phyloP scores from a whole-genome alignment of 2,113 vertebrate species.

The Plecturocebus donacophilus region DNA sequence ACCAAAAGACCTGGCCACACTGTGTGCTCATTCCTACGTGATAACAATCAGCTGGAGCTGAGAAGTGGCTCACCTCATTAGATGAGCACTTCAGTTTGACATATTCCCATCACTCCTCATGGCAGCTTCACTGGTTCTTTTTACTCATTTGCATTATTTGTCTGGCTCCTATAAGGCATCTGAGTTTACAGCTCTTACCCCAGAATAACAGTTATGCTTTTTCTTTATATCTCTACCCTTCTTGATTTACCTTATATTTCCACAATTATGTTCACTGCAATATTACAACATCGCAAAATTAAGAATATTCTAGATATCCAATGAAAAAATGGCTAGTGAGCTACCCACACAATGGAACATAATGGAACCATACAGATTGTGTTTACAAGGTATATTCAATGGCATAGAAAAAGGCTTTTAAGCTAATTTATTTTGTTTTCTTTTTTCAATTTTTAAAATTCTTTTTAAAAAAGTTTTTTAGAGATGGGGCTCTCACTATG shows the following conservation, averaged over 20 bases:
- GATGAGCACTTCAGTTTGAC: not conserved
- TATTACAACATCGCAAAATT: not conserved
- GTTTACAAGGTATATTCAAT: not conserved
- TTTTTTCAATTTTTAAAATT: no score
- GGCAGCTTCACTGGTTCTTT: not conserved
- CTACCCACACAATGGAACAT: not conserved
- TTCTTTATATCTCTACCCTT: not conserved
- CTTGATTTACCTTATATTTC: not conserved
- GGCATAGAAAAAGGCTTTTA: not conserved
- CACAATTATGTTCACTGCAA: not conserved
- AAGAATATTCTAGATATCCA: conserved; percentile 12
- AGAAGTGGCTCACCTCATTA: not conserved
- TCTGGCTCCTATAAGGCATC: not conserved
- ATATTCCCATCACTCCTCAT: not conserved
- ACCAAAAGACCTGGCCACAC: not conserved
- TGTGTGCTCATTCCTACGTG: not conserved
- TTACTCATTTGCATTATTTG: not conserved
- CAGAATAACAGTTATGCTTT: not conserved
- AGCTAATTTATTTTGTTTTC: not conserved
- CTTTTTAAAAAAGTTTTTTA: no score
- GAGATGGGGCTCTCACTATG: no score
- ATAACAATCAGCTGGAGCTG: not conserved
- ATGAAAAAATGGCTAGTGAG: not conserved
- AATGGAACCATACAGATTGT: not conserved
- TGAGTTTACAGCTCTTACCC: not conserved